Base-by-base conservation (phyloP, 2,797 vertebrate species). In the Chloroceryle inda region DNA sequence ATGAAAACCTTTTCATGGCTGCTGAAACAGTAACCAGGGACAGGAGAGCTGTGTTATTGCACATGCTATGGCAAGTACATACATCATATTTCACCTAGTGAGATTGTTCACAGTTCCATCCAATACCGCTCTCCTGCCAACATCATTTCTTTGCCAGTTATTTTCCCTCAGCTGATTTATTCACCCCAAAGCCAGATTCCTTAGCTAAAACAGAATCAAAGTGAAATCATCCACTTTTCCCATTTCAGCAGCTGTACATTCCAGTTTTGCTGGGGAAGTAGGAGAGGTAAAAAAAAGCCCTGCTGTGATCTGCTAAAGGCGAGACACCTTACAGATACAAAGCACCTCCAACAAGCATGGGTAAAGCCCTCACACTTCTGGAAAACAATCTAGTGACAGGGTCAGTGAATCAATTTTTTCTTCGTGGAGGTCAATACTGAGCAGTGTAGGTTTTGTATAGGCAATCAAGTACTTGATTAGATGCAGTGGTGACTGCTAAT, bases 321-420 rank as follows among this genome's bases (percentile, higher is more conserved):
- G 13, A 91, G 81, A 79, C 84, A 88, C 40, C 45, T 79, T 42
- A 49, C 23, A 86, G 88, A 94, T 90, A 92, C 83, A 67, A 66
- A 94, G 10, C 79, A 75, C 52, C 76, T 92, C 67, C 80, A 88
- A 63, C 27, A 81, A 85, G 80, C 84, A 49, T 35, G 63, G 26
- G 8, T 91, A 90, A 94, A 72, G 85, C 66, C 52, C 76, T 92
- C 78, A 67, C 10, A 63, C 62, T 84, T 88, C 82, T 81, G 73
- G 79, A 91, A 95, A 96, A 81, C 87, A 89, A 95, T 95, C 91
- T 69, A 95, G 82, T 92, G 73, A 84, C 81, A 91, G 92, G 92
- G 92, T 93, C 89, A 97, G 75, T 37, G 76, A 95, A 94, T 94
- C 89, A 92, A 95, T 94, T 89, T 93, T 88, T 93, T 55, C 68